phyloP scores from a whole-genome alignment of 2,888 invertebrate genomes.

The Gastrophysa polygoni region DNA sequence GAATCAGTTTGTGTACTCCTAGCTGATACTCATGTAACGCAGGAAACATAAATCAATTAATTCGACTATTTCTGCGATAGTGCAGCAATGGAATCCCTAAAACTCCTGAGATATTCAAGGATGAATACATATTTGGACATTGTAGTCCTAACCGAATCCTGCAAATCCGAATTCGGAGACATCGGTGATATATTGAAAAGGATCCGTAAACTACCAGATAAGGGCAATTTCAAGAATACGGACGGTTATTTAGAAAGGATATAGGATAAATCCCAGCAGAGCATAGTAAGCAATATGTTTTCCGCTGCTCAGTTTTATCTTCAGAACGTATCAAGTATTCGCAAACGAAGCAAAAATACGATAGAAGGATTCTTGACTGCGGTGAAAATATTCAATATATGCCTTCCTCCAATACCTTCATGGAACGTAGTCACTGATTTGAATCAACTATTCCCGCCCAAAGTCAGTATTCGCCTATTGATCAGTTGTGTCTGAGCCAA shows the following conservation, averaged over 20 bases:
- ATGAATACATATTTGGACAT: conserved; percentile 12
- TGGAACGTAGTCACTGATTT: too few relatives aligned
- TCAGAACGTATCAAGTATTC: conserved; percentile 7
- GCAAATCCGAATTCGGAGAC: conserved; percentile 21
- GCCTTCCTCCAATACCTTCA: too few relatives aligned
- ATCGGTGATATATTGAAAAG: conserved; percentile 29
- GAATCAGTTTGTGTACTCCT: too few relatives aligned
- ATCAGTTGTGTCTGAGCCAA: too few relatives aligned
- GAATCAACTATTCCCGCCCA: too few relatives aligned
- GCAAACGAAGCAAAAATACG: neutral
- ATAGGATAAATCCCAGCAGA: conserved; percentile 35
- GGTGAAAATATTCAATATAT: too few relatives aligned
- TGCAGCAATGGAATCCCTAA: neutral
- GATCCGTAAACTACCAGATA: conserved; percentile 33
- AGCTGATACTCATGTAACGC: too few relatives aligned
- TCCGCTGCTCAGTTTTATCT: conserved; percentile 10
- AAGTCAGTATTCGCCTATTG: too few relatives aligned
- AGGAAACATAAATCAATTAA: neutral
- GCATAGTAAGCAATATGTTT: conserved; percentile 40
- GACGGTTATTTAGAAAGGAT: conserved; percentile 36
- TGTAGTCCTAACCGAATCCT: conserved; percentile 12
- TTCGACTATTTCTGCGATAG: neutral
- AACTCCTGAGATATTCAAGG: neutral
- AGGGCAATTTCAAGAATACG: conserved; percentile 31
- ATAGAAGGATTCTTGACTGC: too few relatives aligned